These are phyloP conservation scores for Phycodurus eques DNA, from an alignment of 2,113 vertebrate genomes.

Conservation along the genomic window DNA sequence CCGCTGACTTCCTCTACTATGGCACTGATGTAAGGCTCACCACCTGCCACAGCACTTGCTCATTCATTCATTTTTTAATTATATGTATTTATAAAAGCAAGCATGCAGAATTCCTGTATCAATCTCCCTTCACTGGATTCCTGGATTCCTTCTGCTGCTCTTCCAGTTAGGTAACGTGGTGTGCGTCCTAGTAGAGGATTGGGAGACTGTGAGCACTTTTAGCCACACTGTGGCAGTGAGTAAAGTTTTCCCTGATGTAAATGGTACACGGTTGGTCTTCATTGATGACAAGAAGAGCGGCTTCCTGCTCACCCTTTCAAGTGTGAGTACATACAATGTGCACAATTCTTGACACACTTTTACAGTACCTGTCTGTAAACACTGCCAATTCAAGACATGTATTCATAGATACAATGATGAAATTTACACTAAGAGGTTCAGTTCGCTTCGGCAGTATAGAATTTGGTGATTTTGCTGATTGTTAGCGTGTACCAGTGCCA, in stretches of 20 bases:
- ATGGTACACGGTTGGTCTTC: conserved; percentile 85
- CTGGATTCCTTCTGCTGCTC: not conserved
- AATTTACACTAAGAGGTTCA: not conserved
- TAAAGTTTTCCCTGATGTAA: conserved; percentile 90
- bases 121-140: not conserved
- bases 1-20: conserved; percentile 92
- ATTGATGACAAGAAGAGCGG: conserved; percentile 93
- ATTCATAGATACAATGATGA: not conserved
- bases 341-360: not conserved
- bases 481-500: not conserved
- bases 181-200: conserved; percentile 92
- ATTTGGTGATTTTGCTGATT: too few relatives aligned
- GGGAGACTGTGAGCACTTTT: conserved; percentile 87
- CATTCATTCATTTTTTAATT: not conserved
- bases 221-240: conserved; percentile 85
- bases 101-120: not conserved
- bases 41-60: not conserved
- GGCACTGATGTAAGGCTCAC: conserved; percentile 85
- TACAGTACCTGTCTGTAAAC: not conserved
- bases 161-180: conserved; percentile 82
- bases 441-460: not conserved
- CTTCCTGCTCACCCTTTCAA: conserved; percentile 90
- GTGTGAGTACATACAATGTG: conserved; percentile 37
- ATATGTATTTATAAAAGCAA: not conserved
- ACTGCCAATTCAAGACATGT: not conserved